Conservation (phyloP, 2,888 invertebrate species). For the Taphrorychus bicolor region DNA sequence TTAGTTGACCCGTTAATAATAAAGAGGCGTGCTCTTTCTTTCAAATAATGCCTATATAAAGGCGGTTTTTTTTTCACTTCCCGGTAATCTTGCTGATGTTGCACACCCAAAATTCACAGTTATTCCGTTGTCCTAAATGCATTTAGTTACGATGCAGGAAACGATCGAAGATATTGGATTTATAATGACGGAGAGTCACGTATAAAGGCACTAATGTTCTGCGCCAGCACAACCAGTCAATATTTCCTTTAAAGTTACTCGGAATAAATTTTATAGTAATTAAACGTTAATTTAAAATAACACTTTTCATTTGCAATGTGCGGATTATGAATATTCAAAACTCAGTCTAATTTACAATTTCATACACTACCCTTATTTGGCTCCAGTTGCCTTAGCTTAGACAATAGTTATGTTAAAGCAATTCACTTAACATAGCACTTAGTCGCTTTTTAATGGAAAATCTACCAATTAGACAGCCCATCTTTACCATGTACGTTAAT, state of each 20-base stretch:
- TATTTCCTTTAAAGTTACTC: neutral
- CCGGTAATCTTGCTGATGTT: conserved; percentile 26
- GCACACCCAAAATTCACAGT: conserved; percentile 40
- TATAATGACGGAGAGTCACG: conserved; percentile 12
- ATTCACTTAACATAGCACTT: neutral
- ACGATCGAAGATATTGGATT: conserved; percentile 15
- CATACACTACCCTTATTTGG: neutral
- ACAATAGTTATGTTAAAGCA: neutral
- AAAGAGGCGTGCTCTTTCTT: conserved; percentile 35
- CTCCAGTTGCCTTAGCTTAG: neutral
- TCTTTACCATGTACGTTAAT: neutral
- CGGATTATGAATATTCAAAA: neutral
- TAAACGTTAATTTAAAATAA: neutral
- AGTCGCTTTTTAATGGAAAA: neutral
- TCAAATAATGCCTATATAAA: conserved; percentile 31
- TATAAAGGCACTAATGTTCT: conserved; percentile 2
- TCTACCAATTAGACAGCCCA: neutral
- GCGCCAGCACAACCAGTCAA: neutral
- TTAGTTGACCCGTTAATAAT: conserved; percentile 40
- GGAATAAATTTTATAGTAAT: neutral
- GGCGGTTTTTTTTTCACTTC: conserved; percentile 30
- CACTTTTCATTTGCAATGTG: neutral
- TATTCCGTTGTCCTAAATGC: conserved; percentile 36
- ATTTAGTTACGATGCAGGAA: conserved; percentile 28
- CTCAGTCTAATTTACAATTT: neutral